Evolutionary conservation across 2,797 vertebrate species (phyloP), one percentile per base, ranked within the genome.

Genomic region (Coregonus ussuriensis): DNA sequence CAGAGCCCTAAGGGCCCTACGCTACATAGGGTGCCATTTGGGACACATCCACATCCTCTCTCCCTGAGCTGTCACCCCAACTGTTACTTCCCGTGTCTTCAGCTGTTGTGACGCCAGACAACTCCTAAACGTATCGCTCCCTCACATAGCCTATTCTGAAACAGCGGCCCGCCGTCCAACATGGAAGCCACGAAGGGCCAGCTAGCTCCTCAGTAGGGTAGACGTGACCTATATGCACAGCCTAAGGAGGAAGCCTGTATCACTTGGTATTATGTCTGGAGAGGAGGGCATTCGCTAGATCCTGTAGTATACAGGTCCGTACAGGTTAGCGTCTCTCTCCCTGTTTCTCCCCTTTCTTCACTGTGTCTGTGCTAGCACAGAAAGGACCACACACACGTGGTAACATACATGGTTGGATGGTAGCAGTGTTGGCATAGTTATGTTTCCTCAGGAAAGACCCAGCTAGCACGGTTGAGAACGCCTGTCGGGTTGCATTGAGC

Each of bases 401-500:
- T 33, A 14, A 13, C 16, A 18, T 14, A 3, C 9, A 15, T 16
- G 18, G 33, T n/a, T 11, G 9, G 76, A 86, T 68, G 80, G 72
- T 72, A 88, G 73, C 51, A 65, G 73, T 88, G 81, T 83, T 88
- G 87, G 82, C 84, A 88, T 70, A 81, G 11, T 54, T 11, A 18
- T 82, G 71, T 79, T 88, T 91, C 91, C 88, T 80, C 67, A 88
- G 85, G 86, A 91, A 88, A 88, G 31, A 71, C 81, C 56, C 65
- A 74, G 78, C 79, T 81, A 16, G 69, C 80, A 79, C 83, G 87
- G 86, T 86, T 89, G 86, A 69, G 75, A 84, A 73, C 3, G 56
- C 81, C 83, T 81, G 89, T 91, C 89, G 88, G 66, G 74, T 65
- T 74, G 81, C 79, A 92, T 91, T 89, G 89, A 83, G 76, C 78